Base-by-base conservation (phyloP, 2,797 vertebrate species). In the Poeciliopsis infans region DNA sequence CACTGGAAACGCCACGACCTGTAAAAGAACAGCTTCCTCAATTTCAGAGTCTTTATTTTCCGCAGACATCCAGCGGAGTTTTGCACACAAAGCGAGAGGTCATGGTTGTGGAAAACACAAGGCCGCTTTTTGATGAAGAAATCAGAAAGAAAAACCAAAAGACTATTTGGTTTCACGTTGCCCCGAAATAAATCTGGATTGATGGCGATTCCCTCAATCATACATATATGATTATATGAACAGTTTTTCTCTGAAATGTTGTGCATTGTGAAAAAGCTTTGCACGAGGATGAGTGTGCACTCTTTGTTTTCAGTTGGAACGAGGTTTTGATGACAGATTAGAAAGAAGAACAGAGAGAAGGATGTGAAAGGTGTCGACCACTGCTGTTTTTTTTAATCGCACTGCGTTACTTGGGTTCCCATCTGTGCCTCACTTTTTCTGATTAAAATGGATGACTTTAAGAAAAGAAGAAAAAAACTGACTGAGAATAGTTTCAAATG, bases 321-420 rank as follows among this genome's bases (percentile, higher is more conserved):
- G 12, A 79, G 69, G 82, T 70, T 85, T 73, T 85, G 79, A 89
- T 87, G 84, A 88, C 57, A 83, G 78, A 79, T 76, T 82, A 79
- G 75, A 90, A 86, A 81, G 49, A 72, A 85, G 85, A 89, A 87
- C 84, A 87, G 83, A 90, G 78, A 89, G 72, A 79, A 89, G 91
- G 85, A 88, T 91, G 81, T 90, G 84, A 76, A 72, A 88, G 61
- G 79, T 77, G 85, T 76, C 87, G 77, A 73, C 55, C 81, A 76
- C 46, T 23, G 13, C 74, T 75, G 64, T 53, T 66, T 53, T 66
- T 75, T 36, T 36, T 47, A 81, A 74, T 7, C 0, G 3, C 18
- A 25, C 49, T 53, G 12, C 28, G 47, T 20, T n/a, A 31, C 7
- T 68, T 57, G 20, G 49, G 36, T 28, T 72, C 28, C 23, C 59